A percentile compares a stretch with the other conserved stretches of the same genome.
Conservation (phyloP, 2,113 vertebrate genomes). For the Rhynchomys soricoides region DNA sequence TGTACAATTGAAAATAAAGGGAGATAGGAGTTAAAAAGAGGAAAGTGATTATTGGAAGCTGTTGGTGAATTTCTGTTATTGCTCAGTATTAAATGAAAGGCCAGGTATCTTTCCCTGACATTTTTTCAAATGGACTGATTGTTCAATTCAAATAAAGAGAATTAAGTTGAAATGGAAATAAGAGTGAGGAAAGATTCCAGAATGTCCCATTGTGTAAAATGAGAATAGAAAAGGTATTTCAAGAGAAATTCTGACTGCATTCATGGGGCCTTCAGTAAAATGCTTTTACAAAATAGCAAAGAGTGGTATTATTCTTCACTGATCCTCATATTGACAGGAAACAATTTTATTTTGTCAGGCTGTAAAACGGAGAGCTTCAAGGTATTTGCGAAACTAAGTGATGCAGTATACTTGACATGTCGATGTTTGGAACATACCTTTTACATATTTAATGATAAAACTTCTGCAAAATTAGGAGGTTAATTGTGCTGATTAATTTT, state of each 20-base stretch:
- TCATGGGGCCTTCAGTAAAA: neutral
- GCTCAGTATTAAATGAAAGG: neutral
- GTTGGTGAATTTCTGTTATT: neutral
- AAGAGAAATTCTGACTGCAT: neutral
- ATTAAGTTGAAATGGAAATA: neutral
- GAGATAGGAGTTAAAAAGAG: neutral
- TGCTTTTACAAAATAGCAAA: neutral
- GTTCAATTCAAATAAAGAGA: neutral
- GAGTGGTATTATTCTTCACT: neutral
- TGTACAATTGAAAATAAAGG: neutral
- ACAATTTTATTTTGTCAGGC: conserved; percentile 31
- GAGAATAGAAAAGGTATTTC: neutral
- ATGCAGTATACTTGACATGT: neutral
- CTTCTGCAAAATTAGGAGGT: neutral
- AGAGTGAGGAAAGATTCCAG: neutral
- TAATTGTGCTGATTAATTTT: neutral
- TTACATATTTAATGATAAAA: neutral
- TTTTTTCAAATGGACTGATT: neutral
- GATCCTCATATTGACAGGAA: neutral
- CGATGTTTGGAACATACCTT: neutral
- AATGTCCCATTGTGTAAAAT: neutral
- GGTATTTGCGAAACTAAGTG: neutral
- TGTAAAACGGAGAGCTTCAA: neutral
- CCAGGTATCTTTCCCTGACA: neutral
- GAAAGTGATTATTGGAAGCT: neutral